A percentile compares a stretch with the other conserved stretches of the same genome.
These are phyloP conservation scores for Glyphotaelius pellucidus DNA, from an alignment of 2,888 invertebrate species.

Conservation along the genomic window DNA sequence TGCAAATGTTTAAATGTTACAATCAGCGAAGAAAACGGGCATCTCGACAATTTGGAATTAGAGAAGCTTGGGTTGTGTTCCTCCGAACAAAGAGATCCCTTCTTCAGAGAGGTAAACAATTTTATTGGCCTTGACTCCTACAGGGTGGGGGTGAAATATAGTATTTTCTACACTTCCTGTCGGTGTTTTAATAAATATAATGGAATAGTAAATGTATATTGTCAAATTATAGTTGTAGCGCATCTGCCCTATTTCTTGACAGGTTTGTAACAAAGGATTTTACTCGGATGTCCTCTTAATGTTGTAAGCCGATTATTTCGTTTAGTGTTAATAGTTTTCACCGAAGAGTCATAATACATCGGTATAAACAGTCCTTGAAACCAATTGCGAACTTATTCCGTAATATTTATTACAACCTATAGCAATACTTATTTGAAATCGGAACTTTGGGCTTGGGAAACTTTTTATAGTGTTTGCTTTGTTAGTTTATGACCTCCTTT, in stretches of 20 bases:
- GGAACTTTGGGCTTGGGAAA: background rate
- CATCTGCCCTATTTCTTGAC: background rate
- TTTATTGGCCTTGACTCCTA: constrained; percentile 74
- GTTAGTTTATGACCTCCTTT: constrained; percentile 2
- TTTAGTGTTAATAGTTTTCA: background rate
- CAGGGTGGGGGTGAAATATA: constrained; percentile 67
- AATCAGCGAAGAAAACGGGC: constrained; percentile 79
- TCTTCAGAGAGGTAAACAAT: constrained; percentile 82
- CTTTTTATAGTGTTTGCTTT: background rate
- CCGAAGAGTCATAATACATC: background rate
- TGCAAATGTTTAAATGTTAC: constrained; percentile 88
- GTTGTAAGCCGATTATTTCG: background rate
- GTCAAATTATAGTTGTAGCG: background rate
- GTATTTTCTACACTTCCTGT: constrained; percentile 40
- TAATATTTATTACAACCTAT: background rate
- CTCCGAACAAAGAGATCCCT: constrained; percentile 80
- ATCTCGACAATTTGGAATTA: constrained; percentile 77
- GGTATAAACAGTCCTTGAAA: background rate
- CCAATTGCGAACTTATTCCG: background rate
- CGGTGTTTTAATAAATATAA: constrained; percentile 17
- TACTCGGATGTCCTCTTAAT: background rate
- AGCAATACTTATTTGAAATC: background rate
- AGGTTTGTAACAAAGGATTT: constrained; percentile 30
- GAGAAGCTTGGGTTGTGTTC: constrained; percentile 78
- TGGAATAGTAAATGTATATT: background rate